Evolutionary conservation across 2,888 invertebrate species (phyloP).

Genomic region (Scrobipalpa atriplicella): DNA sequence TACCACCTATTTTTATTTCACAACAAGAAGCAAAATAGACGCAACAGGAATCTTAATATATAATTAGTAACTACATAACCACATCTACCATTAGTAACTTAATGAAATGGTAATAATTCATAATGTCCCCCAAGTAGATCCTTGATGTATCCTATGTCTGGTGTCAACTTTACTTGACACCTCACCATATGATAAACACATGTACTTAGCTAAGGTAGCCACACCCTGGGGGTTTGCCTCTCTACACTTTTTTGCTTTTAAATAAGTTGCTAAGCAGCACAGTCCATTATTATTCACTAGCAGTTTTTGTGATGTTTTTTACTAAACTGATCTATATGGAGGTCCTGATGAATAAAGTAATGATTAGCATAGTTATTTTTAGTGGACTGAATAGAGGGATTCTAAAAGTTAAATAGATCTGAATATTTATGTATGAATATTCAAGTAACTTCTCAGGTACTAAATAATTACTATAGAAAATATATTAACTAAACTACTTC

Average conservation of each 20-base stretch:
- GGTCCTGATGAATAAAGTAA: not conserved
- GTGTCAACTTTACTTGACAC: constrained; percentile 18
- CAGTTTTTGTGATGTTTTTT: constrained; percentile 14
- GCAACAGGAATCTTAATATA: not conserved
- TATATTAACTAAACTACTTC: too few relatives aligned
- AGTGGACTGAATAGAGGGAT: not conserved
- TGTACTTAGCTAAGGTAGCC: constrained; percentile 8
- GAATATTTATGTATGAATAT: not conserved
- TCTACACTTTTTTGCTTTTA: constrained; percentile 5
- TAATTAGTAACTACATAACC: not conserved
- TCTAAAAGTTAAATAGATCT: not conserved
- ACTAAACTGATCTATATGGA: constrained; percentile 10
- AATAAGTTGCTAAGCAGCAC: not conserved
- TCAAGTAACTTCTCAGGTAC: too few relatives aligned
- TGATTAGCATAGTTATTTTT: not conserved
- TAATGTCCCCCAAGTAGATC: constrained; percentile 32
- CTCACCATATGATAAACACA: constrained; percentile 22
- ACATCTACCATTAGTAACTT: too few relatives aligned
- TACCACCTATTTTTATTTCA: not conserved
- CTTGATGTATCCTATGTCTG: constrained; percentile 5
- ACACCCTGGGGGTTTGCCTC: constrained; percentile 3
- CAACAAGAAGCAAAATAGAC: not conserved
- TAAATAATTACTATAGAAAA: too few relatives aligned
- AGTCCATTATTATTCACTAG: constrained; percentile 6
- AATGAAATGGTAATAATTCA: constrained; percentile 14